Base-by-base conservation (phyloP, 1,140 invertebrate species). In the Wiebesia pumilae region DNA sequence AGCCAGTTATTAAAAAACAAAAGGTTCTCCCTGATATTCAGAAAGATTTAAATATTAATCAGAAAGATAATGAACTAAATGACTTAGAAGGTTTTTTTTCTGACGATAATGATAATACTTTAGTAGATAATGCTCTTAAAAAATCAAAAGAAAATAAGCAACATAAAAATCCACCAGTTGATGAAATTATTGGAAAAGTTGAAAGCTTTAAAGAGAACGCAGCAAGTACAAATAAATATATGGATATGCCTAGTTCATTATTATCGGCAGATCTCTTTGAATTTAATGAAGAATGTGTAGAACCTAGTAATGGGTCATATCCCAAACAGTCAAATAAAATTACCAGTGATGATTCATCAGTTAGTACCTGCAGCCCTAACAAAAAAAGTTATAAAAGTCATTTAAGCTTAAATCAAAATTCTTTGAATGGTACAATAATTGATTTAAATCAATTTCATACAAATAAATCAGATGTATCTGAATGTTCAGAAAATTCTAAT, bases 241-340 rank as follows among this genome's bases (percentile, higher is more conserved):
- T 12, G 30, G 21, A 12, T 75, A 47, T 84, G 3, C 86, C 86
- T 16, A 84, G 54, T 51, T 84, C 81, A 51, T 6, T 81, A 33
- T 16, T 73, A 38, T 87, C 86, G 30, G 77, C 77, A 21, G 82
- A 87, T 87, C 65, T 87, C 30, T 87, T 87, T 81, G 86, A 87
- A 62, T 65, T 82, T 3, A 87, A 87, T 73, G 86, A 84, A 24
- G 40, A 24, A 54, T 30, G 7, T 75, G 33, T 69, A 27, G 58
- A 47, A 69, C 10, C 33, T 0, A 83, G 10, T n/a, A 24, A 51
- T 58, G 30, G 14, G 69, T 35, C 73, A 33, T 6, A n/a, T 65
- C 14, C 21, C 30, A 83, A 86, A 65, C 43, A 21, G 14, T 47
- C 0, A 9, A 81, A 81, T 75, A 65, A 65, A 71, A n/a, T 81